phyloP scores from a whole-genome alignment of 2,113 vertebrate species.

The Arvicanthis niloticus region DNA sequence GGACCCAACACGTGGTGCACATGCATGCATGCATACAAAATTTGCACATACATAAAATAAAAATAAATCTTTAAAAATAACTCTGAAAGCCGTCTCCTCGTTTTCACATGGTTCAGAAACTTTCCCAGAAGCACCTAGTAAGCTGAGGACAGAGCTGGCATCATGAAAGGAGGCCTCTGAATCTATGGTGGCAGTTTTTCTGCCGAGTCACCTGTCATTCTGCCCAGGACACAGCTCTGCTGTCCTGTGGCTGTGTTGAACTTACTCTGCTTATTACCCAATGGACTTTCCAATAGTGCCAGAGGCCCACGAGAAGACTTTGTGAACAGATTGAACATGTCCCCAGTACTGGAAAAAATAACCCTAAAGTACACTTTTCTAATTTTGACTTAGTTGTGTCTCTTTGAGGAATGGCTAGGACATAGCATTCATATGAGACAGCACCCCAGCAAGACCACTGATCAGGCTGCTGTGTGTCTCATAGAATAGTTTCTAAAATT shows the following conservation, averaged over 20 bases:
- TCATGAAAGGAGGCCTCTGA: not conserved
- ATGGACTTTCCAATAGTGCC: conserved; percentile 35
- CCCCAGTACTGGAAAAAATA: conserved; percentile 31
- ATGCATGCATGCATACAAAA: not conserved
- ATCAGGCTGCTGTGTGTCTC: not conserved
- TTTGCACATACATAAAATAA: not conserved
- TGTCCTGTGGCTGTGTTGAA: not conserved
- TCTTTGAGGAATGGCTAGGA: conserved; percentile 21
- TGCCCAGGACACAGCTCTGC: conserved; percentile 13
- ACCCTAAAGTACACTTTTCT: conserved; percentile 35
- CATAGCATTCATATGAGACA: not conserved
- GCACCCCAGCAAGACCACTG: not conserved
- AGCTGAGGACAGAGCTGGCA: conserved; percentile 44
- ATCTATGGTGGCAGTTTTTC: conserved; percentile 19
- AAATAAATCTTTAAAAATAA: not conserved
- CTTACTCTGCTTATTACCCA: not conserved
- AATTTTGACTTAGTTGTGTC: conserved; percentile 20
- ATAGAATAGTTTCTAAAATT: conserved; percentile 57
- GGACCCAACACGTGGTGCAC: no score
- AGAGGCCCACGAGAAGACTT: conserved; percentile 18
- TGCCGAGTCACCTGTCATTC: not conserved
- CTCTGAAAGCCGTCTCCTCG: not conserved
- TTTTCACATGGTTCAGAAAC: conserved; percentile 11
- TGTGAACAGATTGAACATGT: conserved; percentile 19
- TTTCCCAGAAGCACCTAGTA: not conserved